Conservation (phyloP, 2,888 invertebrate species). For the Sphaeridia pumilis region DNA sequence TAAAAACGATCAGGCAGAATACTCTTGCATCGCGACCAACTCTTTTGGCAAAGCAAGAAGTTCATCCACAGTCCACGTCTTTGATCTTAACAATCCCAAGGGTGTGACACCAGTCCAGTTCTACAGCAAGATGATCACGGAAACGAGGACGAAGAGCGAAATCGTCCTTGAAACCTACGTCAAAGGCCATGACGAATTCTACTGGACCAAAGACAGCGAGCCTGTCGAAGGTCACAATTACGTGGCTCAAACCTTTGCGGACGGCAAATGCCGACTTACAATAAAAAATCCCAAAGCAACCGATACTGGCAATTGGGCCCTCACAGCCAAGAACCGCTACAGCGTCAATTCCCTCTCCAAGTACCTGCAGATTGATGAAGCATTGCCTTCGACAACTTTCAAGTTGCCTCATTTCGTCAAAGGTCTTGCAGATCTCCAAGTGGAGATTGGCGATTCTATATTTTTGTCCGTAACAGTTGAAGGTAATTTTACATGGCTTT, state of each 20-base stretch:
- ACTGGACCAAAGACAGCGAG: conserved; percentile 15
- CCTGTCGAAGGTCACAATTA: conserved; percentile 9
- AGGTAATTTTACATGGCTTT: conserved; percentile 1
- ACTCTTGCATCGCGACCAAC: conserved; percentile 13
- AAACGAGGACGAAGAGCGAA: conserved; percentile 15
- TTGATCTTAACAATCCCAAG: conserved; percentile 7
- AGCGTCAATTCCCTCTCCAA: conserved; percentile 10
- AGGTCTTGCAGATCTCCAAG: conserved; percentile 5
- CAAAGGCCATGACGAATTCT: conserved; percentile 16
- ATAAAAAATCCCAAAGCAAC: conserved; percentile 10
- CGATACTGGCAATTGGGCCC: conserved; percentile 15
- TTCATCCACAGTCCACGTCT: conserved; percentile 12
- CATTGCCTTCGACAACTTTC: conserved; percentile 1
- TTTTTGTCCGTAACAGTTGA: conserved; percentile 14
- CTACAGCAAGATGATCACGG: conserved; percentile 15
- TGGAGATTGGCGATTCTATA: conserved; percentile 14
- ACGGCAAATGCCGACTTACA: conserved; percentile 13
- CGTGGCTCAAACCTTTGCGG: conserved; percentile 1
- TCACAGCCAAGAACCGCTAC: conserved; percentile 11
- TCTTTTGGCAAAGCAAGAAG: conserved; percentile 11
- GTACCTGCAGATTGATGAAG: conserved; percentile 8
- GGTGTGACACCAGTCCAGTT: conserved; percentile 6
- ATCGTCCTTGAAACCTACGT: conserved; percentile 17
- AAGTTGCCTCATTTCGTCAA: conserved; percentile 13
- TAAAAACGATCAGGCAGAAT: conserved; percentile 17